These are phyloP conservation scores for Sisyra terminalis DNA, from an alignment of 2,888 invertebrate genomes.

Conservation along the genomic window DNA sequence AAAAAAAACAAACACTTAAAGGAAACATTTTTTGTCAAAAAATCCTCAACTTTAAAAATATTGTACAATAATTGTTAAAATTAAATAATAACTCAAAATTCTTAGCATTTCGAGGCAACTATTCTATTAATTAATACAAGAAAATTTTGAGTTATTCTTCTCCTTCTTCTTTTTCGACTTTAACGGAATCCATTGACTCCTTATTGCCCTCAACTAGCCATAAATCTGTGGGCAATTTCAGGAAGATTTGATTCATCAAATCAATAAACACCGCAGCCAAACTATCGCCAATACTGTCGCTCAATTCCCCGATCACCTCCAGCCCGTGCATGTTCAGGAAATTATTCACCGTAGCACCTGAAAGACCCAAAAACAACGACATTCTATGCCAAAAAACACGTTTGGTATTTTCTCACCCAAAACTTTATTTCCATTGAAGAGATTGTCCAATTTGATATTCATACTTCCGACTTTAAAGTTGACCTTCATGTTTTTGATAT, in stretches of 20 bases:
- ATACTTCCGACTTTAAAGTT: constrained; percentile 34
- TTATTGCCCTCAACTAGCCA: constrained; percentile 24
- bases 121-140: too few species aligned
- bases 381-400: neutral
- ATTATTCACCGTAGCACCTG: constrained; percentile 36
- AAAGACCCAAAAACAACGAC: constrained; percentile 12
- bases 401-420: constrained; percentile 25
- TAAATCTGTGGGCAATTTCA: constrained; percentile 36
- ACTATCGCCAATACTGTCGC: constrained; percentile 35
- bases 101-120: too few species aligned
- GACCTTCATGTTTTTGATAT: constrained; percentile 36
- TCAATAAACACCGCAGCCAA: constrained; percentile 35
- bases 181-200: neutral
- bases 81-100: too few species aligned
- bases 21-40: too few species aligned
- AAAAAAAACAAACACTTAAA: too few species aligned
- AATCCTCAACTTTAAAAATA: too few species aligned
- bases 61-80: too few species aligned
- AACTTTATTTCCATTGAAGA: constrained; percentile 44
- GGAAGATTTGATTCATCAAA: constrained; percentile 38
- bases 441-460: constrained; percentile 35
- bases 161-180: too few species aligned
- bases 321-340: constrained; percentile 40
- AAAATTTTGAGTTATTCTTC: too few species aligned
- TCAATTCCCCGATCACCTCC: constrained; percentile 38